Percentiles rank a stretch among this genome's conserved stretches.
Evolutionary conservation across 2,888 invertebrate genomes (phyloP).

Genomic region (Microdon myrmicae): DNA sequence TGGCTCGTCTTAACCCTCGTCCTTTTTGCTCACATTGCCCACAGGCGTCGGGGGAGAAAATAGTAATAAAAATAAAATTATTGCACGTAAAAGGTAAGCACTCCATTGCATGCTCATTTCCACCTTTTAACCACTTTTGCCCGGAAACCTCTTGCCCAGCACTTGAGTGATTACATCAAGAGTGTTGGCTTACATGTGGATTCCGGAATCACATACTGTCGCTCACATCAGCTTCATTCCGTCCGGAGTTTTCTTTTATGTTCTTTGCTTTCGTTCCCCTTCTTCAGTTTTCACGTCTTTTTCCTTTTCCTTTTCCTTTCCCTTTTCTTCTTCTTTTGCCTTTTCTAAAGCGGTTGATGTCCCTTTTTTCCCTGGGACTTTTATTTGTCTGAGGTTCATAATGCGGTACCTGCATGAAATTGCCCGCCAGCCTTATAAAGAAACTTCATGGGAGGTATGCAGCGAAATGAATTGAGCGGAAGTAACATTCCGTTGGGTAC

Average conservation of each 20-base stretch:
- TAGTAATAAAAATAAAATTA: background rate
- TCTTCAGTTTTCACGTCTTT: too few species aligned
- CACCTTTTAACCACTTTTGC: conserved; percentile 12
- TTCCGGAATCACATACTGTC: background rate
- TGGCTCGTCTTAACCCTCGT: background rate
- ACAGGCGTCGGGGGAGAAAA: too few species aligned
- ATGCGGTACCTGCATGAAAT: conserved; percentile 25
- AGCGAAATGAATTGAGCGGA: conserved; percentile 14
- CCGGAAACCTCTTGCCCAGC: background rate
- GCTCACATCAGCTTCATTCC: too few species aligned
- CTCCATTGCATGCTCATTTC: conserved; percentile 23
- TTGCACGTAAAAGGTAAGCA: conserved; percentile 15
- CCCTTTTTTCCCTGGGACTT: too few species aligned
- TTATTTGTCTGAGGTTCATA: conserved; percentile 3
- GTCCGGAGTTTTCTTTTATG: too few species aligned
- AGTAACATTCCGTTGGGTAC: conserved; percentile 11
- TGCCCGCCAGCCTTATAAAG: conserved; percentile 23
- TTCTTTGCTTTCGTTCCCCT: too few species aligned
- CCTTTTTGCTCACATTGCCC: conserved; percentile 4
- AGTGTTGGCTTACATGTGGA: conserved; percentile 9
- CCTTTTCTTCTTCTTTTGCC: too few species aligned
- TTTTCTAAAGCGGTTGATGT: too few species aligned
- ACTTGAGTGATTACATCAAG: conserved; percentile 17
- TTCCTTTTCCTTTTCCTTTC: too few species aligned
- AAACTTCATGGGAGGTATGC: conserved; percentile 19